Base-by-base conservation (phyloP, 2,888 invertebrate species). In the Bhutanitis thaidina region DNA sequence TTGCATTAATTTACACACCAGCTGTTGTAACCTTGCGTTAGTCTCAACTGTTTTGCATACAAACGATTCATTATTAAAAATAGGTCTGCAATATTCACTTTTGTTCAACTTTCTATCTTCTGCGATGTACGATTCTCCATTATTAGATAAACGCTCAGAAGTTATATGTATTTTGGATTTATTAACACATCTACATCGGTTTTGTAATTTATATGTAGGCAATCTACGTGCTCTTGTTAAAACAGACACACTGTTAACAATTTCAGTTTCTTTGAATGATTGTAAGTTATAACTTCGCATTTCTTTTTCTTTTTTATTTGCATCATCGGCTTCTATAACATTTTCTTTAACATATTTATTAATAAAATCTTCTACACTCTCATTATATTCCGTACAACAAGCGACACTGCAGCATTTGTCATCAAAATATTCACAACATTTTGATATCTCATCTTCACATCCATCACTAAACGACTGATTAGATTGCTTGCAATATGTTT, bases 41-140 rank as follows among this genome's bases (percentile, higher is more conserved):
- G 59, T 74, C 60, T 77, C 68, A 41, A 77, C 55, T 9, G 71
- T 72, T 65, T 69, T 77, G 9, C 62, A 58, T 20, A 77, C 45
- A 46, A 71, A 74, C 30, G 78, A 69, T 52, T 74, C 67, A 37
- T 69, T 72, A 36, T 66, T 69, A 20, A 61, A 56, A 13, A 66
- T 54, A 0, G 80, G 77, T 7, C 73, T 72, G 38, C 77, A 78
- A 41, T 75, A 74, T 0, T 79, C 78, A 0, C 65, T 60, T 62
- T 80, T 80, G 25, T 79, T 61, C 47, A 56, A 53, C 43, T 54
- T 58, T 30, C 62, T 58, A 29, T 63, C 60, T 25, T 25, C 34
- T 4, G 9, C 37, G 20, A 14, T 13, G 29, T 34, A 34, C 10
- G n/a, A n/a, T n/a, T 12, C 1, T 13, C 12, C 5, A 1, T n/a